Evolutionary conservation across 2,888 invertebrate genomes (phyloP), one percentile per base, ranked within the genome.

Genomic region (Dione juno): DNA sequence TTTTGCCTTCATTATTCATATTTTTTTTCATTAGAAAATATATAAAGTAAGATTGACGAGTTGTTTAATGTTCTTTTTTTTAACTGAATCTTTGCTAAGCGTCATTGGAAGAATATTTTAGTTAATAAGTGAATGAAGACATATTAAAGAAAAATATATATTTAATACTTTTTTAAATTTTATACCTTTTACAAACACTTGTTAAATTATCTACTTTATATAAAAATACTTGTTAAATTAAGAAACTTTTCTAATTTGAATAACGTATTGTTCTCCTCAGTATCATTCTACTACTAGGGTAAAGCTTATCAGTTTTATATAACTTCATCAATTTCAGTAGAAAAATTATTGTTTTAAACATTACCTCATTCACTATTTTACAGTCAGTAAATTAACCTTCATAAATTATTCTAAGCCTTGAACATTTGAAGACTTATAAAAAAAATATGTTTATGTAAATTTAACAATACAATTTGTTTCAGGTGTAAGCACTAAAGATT

Each of bases 401-500:
- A 28, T 28, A 28, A 28, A 28, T 3, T 28, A 19, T 19, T 10
- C 9, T n/a, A n/a, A 16, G 14, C 9, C 14, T n/a, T 3, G 3
- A 19, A 48, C 10, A 8, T 10, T 19, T 48, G 3, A 19, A 50
- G 10, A 16, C 10, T 1, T 50, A 10, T n/a, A 54, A 21, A 54
- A 28, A n/a, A 0, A 14, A 7, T 14, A 10, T n/a, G 5, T 54
- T 54, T 3, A 19, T 19, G 13, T 37, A 59, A 21, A 59, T 45
- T 53, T 11, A 9, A 65, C 41, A 41, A 50, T 16, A 40, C 9
- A 50, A 71, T 80, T 89, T 87, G 84, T 89, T 89, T 9, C 88
- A 93, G 93, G 92, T 86, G 84, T 93, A 80, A 87, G 87, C 83
- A 93, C 93, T 72, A 88, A 90, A 80, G 91, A 93, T 75, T 93